Conservation (phyloP, 2,113 vertebrate species). For the Tachuris rubrigastra region DNA sequence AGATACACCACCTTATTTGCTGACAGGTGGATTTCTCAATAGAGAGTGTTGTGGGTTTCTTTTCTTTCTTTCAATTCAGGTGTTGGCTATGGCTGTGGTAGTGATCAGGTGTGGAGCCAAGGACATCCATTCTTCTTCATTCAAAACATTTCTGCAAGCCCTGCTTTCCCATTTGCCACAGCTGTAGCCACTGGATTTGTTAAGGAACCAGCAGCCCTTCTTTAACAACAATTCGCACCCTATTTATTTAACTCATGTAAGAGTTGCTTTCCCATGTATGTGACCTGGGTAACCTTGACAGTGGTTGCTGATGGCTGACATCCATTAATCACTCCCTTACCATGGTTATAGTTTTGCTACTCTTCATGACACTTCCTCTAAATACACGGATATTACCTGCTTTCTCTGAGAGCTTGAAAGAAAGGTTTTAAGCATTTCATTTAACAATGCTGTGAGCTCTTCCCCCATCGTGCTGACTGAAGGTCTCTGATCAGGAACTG, state of each 20-base stretch:
- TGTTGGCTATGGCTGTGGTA: neutral
- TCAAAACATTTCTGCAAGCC: neutral
- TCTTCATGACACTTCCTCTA: neutral
- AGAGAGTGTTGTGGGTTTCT: neutral
- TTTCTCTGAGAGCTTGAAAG: neutral
- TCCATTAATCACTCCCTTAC: neutral
- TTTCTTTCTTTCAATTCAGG: neutral
- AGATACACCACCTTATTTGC: neutral
- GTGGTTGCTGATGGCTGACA: neutral
- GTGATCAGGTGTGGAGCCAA: neutral
- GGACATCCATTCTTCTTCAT: neutral
- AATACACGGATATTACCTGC: neutral
- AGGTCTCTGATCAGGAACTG: neutral
- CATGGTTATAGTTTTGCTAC: neutral
- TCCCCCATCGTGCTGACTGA: fast-evolving
- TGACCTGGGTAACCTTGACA: neutral
- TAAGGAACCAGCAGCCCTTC: neutral
- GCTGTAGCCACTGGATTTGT: neutral
- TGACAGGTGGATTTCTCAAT: neutral
- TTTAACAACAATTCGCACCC: neutral
- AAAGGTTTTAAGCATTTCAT: neutral
- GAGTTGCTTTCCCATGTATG: neutral
- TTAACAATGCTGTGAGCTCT: neutral
- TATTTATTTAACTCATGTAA: neutral
- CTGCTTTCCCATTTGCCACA: neutral